Evolutionary conservation across 2,797 vertebrate genomes (phyloP).

Genomic region (Kryptolebias ocellatus): DNA sequence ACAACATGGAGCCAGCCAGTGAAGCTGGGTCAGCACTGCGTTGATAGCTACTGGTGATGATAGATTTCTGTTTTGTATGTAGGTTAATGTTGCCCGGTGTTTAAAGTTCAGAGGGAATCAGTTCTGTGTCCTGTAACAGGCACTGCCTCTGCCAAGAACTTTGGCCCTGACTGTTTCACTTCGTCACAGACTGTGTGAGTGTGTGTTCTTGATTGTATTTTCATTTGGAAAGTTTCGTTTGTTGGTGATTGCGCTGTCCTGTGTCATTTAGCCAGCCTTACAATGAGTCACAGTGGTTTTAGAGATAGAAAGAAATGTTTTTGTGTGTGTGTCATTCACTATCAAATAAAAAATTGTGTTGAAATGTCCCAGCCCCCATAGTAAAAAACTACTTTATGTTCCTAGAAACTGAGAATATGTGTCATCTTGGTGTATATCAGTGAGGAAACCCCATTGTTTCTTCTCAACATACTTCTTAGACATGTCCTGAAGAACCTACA

Average conservation of each 20-base stretch:
- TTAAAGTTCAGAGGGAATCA: slow-evolving; percentile 73
- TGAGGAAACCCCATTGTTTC: not conserved
- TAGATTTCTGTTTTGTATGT: slow-evolving; percentile 47
- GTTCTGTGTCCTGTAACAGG: slow-evolving; percentile 44
- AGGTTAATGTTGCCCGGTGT: slow-evolving; percentile 58
- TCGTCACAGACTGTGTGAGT: slow-evolving; percentile 19
- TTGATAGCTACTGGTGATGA: slow-evolving; percentile 51
- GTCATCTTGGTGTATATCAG: not conserved
- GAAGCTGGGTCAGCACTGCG: slow-evolving; percentile 29
- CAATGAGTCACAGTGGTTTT: slow-evolving; percentile 9
- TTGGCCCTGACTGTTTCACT: slow-evolving; percentile 41
- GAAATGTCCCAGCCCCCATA: not conserved
- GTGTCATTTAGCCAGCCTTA: slow-evolving; percentile 12
- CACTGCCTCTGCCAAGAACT: slow-evolving; percentile 46
- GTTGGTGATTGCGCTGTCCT: slow-evolving; percentile 1
- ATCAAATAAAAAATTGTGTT: slow-evolving; percentile 2
- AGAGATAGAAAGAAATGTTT: not conserved
- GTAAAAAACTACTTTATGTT: no score
- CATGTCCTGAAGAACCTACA: not conserved
- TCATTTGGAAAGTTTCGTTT: not conserved
- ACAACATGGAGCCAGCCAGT: slow-evolving; percentile 21
- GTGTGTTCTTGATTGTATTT: slow-evolving; percentile 20
- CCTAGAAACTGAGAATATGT: not conserved
- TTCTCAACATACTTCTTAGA: not conserved
- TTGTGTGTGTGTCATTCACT: not conserved